These are phyloP conservation scores for Gryllus bimaculatus DNA, from an alignment of 1,140 invertebrate species.

Conservation along the genomic window DNA sequence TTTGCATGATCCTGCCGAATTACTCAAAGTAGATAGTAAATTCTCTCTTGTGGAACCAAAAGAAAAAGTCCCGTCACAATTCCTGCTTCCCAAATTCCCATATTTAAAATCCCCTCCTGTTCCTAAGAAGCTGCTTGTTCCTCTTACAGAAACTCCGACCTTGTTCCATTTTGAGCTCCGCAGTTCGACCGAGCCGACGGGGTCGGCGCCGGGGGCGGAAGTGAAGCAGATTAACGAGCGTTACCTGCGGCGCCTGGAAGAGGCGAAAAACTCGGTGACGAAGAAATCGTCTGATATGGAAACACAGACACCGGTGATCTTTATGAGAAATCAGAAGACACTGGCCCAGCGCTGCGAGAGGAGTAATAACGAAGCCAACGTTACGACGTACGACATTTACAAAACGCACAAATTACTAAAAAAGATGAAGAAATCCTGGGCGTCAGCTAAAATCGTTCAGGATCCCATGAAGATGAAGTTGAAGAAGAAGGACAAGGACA, in stretches of 20 bases:
- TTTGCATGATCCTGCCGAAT: background rate
- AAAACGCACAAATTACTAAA: constrained; percentile 44
- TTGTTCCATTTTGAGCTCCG: constrained; percentile 52
- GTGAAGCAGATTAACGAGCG: constrained; percentile 50
- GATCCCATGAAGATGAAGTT: constrained; percentile 34
- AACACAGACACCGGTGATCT: constrained; percentile 49
- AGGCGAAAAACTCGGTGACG: constrained; percentile 32
- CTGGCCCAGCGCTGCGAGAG: constrained; percentile 41
- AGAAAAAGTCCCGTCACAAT: background rate
- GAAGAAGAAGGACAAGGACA: too few relatives aligned
- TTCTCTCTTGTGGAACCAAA: background rate
- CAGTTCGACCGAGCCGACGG: constrained; percentile 47
- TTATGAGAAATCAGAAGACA: constrained; percentile 49
- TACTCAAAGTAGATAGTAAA: background rate
- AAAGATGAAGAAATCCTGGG: background rate
- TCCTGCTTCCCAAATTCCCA: background rate
- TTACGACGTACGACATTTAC: constrained; percentile 63
- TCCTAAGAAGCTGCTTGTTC: background rate
- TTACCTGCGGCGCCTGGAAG: constrained; percentile 50
- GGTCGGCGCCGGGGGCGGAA: constrained; percentile 41
- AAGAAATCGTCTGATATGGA: constrained; percentile 36
- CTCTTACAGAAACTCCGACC: constrained; percentile 53
- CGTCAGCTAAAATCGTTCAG: constrained; percentile 20
- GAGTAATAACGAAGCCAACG: constrained; percentile 47
- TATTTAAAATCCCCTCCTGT: too few relatives aligned